Conservation (phyloP, 2,113 vertebrate species). For the Panthera tigris region DNA sequence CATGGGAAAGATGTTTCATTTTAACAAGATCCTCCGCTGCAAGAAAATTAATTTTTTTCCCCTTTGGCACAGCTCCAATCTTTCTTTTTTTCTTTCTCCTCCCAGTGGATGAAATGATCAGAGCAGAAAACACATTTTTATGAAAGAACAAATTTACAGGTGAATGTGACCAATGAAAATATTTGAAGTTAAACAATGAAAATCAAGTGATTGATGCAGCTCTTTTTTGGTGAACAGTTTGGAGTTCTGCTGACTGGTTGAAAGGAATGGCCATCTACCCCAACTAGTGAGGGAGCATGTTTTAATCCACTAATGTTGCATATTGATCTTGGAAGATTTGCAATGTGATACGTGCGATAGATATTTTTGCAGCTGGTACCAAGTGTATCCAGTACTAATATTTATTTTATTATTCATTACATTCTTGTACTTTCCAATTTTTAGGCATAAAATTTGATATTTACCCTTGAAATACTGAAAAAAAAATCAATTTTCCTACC, state of each 20-base stretch:
- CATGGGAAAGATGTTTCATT: conserved; percentile 59
- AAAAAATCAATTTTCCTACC: neutral
- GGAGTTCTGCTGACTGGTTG: conserved; percentile 17
- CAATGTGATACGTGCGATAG: neutral
- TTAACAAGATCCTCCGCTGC: conserved; percentile 26
- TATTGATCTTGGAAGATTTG: conserved; percentile 59
- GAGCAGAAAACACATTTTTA: conserved; percentile 85
- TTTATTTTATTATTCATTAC: conserved; percentile 70
- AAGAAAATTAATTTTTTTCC: conserved; percentile 76
- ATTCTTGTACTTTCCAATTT: conserved; percentile 48
- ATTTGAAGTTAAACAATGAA: conserved; percentile 87
- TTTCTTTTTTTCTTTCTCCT: conserved; percentile 65
- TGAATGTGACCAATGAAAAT: conserved; percentile 85
- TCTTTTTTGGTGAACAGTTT: conserved; percentile 86
- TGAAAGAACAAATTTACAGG: conserved; percentile 89
- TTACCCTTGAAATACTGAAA: conserved; percentile 12
- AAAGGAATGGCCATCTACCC: neutral
- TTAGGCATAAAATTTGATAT: conserved; percentile 50
- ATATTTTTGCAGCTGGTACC: conserved; percentile 65
- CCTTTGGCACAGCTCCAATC: conserved; percentile 63
- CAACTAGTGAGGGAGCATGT: neutral
- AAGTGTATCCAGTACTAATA: conserved; percentile 64
- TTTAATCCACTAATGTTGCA: neutral
- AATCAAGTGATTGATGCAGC: conserved; percentile 84
- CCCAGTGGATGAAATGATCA: conserved; percentile 87